Evolutionary conservation across 2,888 invertebrate species (phyloP).

Genomic region (Alviniconcha strummeri): DNA sequence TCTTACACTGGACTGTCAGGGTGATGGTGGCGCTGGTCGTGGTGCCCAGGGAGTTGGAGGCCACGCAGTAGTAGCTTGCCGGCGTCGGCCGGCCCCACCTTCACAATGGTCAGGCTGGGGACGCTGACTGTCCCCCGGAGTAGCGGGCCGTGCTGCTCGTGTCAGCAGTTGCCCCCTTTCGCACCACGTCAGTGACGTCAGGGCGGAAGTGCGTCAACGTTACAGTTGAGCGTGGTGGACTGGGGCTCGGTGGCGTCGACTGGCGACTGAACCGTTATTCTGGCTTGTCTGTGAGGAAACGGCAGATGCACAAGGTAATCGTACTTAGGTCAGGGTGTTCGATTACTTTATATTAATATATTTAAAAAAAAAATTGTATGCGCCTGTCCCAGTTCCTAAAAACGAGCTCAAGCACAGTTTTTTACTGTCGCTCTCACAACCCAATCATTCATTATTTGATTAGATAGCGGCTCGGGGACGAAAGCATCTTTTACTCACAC

Average conservation of each 20-base stretch:
- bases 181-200: slow-evolving; percentile 18
- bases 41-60: not conserved
- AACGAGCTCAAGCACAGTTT: too few relatives aligned
- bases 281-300: not conserved
- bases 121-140: not conserved
- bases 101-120: slow-evolving; percentile 8
- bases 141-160: not conserved
- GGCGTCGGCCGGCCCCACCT: not conserved
- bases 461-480: too few relatives aligned
- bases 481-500: too few relatives aligned
- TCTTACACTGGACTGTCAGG: slow-evolving; percentile 5
- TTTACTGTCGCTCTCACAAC: too few relatives aligned
- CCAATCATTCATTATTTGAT: too few relatives aligned
- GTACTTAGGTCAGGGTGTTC: too few relatives aligned
- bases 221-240: not conserved
- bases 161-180: slow-evolving; percentile 14
- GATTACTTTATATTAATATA: too few relatives aligned
- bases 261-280: not conserved
- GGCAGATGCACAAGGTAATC: not conserved
- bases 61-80: slow-evolving; percentile 16
- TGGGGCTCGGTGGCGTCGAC: not conserved
- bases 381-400: too few relatives aligned
- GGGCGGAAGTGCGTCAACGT: slow-evolving; percentile 6
- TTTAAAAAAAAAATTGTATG: too few relatives aligned
- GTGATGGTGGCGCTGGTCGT: not conserved